phyloP scores from a whole-genome alignment of 2,888 invertebrate species.

The Caenorhabditis zanzibari region DNA sequence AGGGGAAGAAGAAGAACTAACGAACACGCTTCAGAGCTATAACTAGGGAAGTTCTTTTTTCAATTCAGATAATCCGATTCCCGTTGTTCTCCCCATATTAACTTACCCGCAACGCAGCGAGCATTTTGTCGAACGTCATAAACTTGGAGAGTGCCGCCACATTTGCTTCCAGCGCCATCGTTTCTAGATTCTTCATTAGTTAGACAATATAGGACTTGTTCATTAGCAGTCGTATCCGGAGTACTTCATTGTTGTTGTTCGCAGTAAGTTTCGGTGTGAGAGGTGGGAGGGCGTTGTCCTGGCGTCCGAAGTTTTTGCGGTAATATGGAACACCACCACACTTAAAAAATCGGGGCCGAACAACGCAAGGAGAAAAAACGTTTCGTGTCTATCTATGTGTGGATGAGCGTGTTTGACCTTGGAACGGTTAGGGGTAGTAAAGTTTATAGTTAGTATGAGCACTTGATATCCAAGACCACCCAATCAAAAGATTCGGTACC shows the following conservation, averaged over 20 bases:
- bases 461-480: constrained; percentile 32
- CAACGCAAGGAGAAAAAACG: constrained; percentile 47
- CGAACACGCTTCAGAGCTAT: not conserved
- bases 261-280: constrained; percentile 9
- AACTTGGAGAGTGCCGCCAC: constrained; percentile 45
- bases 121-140: constrained; percentile 65
- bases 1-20: not conserved
- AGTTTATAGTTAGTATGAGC: constrained; percentile 57
- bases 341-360: constrained; percentile 67
- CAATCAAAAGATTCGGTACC: constrained; percentile 20
- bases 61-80: constrained; percentile 5
- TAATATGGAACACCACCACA: constrained; percentile 63
- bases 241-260: constrained; percentile 49
- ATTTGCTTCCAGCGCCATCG: constrained; percentile 50
- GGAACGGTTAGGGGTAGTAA: constrained; percentile 53
- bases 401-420: constrained; percentile 56
- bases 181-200: not conserved
- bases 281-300: constrained; percentile 29
- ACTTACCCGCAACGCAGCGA: constrained; percentile 63
- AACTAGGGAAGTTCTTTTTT: constrained; percentile 14
- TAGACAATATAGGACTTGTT: constrained; percentile 6
- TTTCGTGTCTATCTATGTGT: constrained; percentile 32
- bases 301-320: constrained; percentile 59
- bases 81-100: constrained; percentile 6
- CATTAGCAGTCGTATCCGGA: constrained; percentile 31